phyloP scores from a whole-genome alignment of 2,888 invertebrate species.

The Opisthograptis luteolata region DNA sequence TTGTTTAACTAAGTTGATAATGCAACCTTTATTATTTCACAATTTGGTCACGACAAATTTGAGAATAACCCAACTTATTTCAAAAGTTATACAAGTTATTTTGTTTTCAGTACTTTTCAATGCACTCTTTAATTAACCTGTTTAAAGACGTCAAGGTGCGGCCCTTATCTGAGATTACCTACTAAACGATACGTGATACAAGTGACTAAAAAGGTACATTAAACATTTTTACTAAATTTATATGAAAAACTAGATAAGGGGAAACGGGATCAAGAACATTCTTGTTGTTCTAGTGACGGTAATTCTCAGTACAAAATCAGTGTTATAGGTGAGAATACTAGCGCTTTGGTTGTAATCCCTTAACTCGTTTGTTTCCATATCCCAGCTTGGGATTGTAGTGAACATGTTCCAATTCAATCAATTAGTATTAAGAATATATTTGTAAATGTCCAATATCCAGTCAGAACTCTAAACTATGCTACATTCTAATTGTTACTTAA shows the following conservation, averaged over 20 bases:
- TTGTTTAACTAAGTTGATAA: conserved; percentile 68
- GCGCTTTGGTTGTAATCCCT: too few relatives aligned
- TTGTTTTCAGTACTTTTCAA: conserved; percentile 17
- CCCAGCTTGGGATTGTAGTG: too few relatives aligned
- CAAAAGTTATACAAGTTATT: conserved; percentile 30
- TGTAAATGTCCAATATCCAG: too few relatives aligned
- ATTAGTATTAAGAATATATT: too few relatives aligned
- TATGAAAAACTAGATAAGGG: conserved; percentile 12
- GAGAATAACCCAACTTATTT: conserved; percentile 45
- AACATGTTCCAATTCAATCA: too few relatives aligned
- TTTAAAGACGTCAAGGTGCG: conserved; percentile 60
- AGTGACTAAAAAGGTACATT: conserved; percentile 15
- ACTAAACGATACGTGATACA: conserved; percentile 23
- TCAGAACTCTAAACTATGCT: too few relatives aligned
- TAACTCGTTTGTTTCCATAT: too few relatives aligned
- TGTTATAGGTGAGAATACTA: too few relatives aligned
- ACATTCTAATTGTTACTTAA: too few relatives aligned
- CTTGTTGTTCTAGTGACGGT: background rate
- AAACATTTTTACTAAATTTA: conserved; percentile 11
- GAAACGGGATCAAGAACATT: conserved; percentile 17
- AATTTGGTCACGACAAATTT: conserved; percentile 60
- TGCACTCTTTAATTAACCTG: conserved; percentile 44
- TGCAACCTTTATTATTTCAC: conserved; percentile 66
- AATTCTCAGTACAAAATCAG: background rate
- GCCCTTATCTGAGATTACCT: conserved; percentile 59